Evolutionary conservation across 2,888 invertebrate species (phyloP).

Genomic region (Luperina testacea): DNA sequence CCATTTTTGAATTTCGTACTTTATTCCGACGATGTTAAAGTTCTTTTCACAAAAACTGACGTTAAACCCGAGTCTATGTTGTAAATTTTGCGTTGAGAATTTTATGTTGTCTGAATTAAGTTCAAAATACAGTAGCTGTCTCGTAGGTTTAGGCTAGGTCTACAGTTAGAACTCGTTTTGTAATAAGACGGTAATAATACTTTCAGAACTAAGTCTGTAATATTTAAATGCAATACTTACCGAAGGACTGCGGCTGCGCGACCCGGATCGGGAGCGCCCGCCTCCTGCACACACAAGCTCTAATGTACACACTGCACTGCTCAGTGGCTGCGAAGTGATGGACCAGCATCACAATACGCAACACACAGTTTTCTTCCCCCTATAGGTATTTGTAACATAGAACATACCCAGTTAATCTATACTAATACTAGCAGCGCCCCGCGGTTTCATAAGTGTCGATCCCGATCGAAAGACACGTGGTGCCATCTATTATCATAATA

Average conservation of each 20-base stretch:
- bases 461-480: too few relatives aligned
- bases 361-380: neutral
- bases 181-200: neutral
- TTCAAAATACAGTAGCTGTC: neutral
- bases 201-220: neutral
- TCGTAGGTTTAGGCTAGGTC: neutral
- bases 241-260: constrained; percentile 79
- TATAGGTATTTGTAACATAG: neutral
- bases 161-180: neutral
- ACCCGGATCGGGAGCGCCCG: constrained; percentile 70
- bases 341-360: neutral
- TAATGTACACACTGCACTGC: neutral
- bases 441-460: too few relatives aligned
- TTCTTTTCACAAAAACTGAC: neutral
- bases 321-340: neutral
- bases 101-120: neutral
- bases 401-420: neutral
- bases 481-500: too few relatives aligned
- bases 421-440: too few relatives aligned
- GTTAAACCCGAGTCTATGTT: neutral
- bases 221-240: constrained; percentile 71
- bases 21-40: neutral
- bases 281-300: constrained; percentile 74
- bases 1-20: neutral
- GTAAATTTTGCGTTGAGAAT: neutral